A percentile compares a stretch with the other conserved stretches of the same genome.
These are phyloP conservation scores for Bombus haemorrhoidalis DNA, from an alignment of 1,140 invertebrate genomes.

Conservation along the genomic window DNA sequence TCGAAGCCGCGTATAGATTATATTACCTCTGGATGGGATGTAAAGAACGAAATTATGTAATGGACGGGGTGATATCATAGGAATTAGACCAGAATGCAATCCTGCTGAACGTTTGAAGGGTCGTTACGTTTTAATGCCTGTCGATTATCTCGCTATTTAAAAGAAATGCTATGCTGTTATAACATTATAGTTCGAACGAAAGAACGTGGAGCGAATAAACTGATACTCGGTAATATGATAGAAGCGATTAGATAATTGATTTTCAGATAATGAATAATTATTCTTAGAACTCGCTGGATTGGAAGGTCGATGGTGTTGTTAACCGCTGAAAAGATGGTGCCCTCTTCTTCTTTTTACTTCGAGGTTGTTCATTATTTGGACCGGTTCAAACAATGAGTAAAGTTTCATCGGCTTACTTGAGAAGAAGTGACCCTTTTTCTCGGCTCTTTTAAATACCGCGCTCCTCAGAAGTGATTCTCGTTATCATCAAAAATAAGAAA, in stretches of 20 bases:
- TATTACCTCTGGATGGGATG: not conserved
- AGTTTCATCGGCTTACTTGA: not conserved
- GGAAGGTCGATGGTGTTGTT: not conserved
- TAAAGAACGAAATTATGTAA: conserved; percentile 43
- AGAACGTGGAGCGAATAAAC: no score
- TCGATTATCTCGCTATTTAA: not conserved
- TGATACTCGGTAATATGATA: no score
- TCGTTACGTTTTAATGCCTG: no score
- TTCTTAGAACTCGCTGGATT: not conserved
- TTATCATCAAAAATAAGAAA: not conserved
- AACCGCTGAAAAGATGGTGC: not conserved
- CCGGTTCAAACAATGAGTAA: not conserved
- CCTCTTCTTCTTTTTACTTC: not conserved
- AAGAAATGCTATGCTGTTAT: not conserved
- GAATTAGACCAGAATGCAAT: not conserved
- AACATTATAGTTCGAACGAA: no score
- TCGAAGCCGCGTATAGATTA: conserved; percentile 44
- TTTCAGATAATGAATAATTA: not conserved
- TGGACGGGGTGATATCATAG: conserved; percentile 23
- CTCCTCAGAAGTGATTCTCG: no score
- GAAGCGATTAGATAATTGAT: not conserved
- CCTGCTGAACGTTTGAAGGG: not conserved
- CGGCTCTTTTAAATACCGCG: not conserved
- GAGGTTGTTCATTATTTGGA: not conserved
- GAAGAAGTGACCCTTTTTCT: not conserved